Base-by-base conservation (phyloP, 2,888 invertebrate species). In the Apantesis nais region DNA sequence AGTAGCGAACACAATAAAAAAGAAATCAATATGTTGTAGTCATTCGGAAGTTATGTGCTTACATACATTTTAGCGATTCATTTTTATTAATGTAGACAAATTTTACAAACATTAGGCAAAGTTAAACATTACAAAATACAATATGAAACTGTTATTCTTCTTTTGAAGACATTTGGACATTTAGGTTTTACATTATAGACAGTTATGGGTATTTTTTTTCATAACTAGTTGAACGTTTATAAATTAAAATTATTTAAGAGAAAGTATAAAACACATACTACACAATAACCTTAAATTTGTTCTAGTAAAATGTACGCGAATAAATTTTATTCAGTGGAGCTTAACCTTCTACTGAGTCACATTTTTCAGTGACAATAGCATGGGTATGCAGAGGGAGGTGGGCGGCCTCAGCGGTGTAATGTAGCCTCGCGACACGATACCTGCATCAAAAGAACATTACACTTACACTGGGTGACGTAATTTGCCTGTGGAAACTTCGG, bases 331-430 rank as follows among this genome's bases (percentile, higher is more conserved):
- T 70, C 41, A 69, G 66, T 37, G 64, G 25, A 25, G 37, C 55
- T 67, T 66, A 68, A 74, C 78, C 67, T 74, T 75, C 61, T 70
- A 67, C 74, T 72, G 73, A 70, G 78, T 68, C 66, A 76, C 77
- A 78, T 80, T 82, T 83, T 80, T 78, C 77, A 76, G 77, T 81
- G 76, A 79, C 77, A 78, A 58, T 76, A 79, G 78, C 78, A 11
- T 74, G 75, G 73, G 62, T 25, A 67, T 75, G 66, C 64, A 9
- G 66, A 71, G 61, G 68, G 73, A 67, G 70, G 70, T 12, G 78
- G 78, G 75, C 58, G 74, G 82, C 82, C 85, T 83, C 86, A 62
- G 72, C 65, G 82, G 85, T 74, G 74, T 84, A 75, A 77, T 86
- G 64, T 76, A 77, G 75, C 78, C 76, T 74, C 71, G 76, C 72